Base-by-base conservation (phyloP, 1,140 invertebrate genomes). In the Linepithema humile region DNA sequence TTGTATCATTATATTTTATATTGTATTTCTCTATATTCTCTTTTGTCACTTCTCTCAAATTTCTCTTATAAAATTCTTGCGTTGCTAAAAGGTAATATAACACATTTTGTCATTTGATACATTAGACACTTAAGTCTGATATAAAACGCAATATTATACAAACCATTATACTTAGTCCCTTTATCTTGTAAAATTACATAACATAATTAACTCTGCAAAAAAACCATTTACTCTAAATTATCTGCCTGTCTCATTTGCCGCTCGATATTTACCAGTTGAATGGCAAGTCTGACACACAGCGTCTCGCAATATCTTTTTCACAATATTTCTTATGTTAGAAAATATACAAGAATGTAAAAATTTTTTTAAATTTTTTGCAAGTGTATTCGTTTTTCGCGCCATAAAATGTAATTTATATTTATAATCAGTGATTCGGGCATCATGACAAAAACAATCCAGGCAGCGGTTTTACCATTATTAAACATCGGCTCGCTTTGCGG, bases 391-490 rank as follows among this genome's bases (percentile, higher is more conserved):
- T 17, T 60, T 1, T 74, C 17, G 17, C 9, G 23, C n/a, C 6
- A 2, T 3, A 59, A 60, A 12, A 74, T 20, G 0, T 43, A 43
- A 60, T 32, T n/a, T n/a, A n/a, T n/a, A n/a, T n/a, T 57, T 29
- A 40, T 43, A 15, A 2, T 32, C 2, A 4, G 4, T 20, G 5
- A 74, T 2, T 15, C n/a, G 32, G 12, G 29, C 40, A 38, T 2
- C 5, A 78, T 69, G 62, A 15, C 20, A 6, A 77, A 38, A 17
- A 53, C 32, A 0, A n/a, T 78, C 1, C 62, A 78, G 0, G 32
- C 9, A 57, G 75, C 62, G 1, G 6, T 78, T 2, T 20, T 45
- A 20, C 75, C 62, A 20, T 17, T 78, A 40, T 55, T 78, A 20
- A 67, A 43, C 10, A 32, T 59, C 15, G 35, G 50, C 15, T 43